Conservation (phyloP, 2,113 vertebrate species). For the Gobio gobio region DNA sequence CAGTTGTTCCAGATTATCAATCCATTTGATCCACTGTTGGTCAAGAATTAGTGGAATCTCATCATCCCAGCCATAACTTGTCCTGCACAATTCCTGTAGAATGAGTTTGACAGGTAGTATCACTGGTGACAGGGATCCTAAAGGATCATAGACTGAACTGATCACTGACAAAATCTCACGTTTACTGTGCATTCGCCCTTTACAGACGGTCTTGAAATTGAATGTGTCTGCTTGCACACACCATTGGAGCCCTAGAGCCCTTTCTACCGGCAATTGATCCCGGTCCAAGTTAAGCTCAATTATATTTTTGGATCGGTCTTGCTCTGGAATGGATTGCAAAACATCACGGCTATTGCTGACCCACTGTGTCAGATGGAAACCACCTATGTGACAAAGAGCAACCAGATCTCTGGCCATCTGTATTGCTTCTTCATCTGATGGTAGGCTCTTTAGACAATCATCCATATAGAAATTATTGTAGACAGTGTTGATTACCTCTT, state of each 20-base stretch:
- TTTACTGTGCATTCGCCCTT: not conserved
- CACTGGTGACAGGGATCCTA: slow-evolving; percentile 31
- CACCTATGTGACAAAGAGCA: slow-evolving; percentile 7
- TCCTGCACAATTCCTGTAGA: slow-evolving; percentile 33
- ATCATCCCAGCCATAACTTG: slow-evolving; percentile 21
- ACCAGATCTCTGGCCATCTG: not conserved
- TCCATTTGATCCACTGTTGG: slow-evolving; percentile 14
- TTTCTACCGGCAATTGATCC: slow-evolving; percentile 26
- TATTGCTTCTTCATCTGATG: not conserved
- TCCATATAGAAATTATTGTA: slow-evolving; percentile 44
- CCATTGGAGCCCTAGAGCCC: slow-evolving; percentile 41
- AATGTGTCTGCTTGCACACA: slow-evolving; percentile 42
- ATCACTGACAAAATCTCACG: slow-evolving; percentile 35
- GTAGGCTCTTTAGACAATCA: slow-evolving; percentile 39
- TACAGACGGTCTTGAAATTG: slow-evolving; percentile 5
- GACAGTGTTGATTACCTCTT: not conserved
- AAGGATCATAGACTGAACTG: slow-evolving; percentile 47
- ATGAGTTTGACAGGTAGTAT: slow-evolving; percentile 29
- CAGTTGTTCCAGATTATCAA: not conserved
- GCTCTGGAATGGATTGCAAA: slow-evolving; percentile 2
- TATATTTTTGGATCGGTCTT: not conserved
- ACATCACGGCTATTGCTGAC: not conserved
- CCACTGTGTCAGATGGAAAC: slow-evolving; percentile 23
- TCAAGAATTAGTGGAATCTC: not conserved
- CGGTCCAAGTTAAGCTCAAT: slow-evolving; percentile 19